Evolutionary conservation across 2,797 vertebrate genomes (phyloP), one percentile per base, ranked within the genome.

Genomic region (Chiroxiphia lanceolata): DNA sequence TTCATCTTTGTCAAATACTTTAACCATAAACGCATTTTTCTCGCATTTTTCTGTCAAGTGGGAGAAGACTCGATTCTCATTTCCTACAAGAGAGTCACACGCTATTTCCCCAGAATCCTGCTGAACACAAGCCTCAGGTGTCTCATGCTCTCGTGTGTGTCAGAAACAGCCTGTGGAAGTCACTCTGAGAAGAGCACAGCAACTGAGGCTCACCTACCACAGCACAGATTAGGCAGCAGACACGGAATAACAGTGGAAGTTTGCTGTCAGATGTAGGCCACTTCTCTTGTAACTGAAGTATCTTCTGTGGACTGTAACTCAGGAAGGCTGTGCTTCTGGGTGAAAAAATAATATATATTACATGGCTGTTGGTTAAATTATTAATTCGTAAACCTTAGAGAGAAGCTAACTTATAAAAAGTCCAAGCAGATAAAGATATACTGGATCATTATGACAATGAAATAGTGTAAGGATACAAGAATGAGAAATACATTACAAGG

Each of bases 391-490:
- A 92, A 94, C 95, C 96, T 96, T 72, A 87, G 96, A 96, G 97
- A 88, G 94, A 91, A 93, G 84, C 56, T 59, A 95, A 95, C 92
- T 94, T 97, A 95, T 92, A 83, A 96, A 96, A 97, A 97, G 91
- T 96, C 96, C 94, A 87, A 88, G 91, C 25, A 47, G 93, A 96
- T 96, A 76, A 95, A 86, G 93, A 88, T 50, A 84, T 75, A 90
- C 64, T 54, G 94, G 87, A 96, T 97, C 96, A 96, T 96, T 96
- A 87, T 96, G 96, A 97, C 96, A 97, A 93, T 94, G 95, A 83
- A 97, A 97, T 93, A 95, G 96, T 97, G 97, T 97, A 97, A 97
- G 91, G 70, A 93, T 81, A 95, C 95, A 97, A 95, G 96, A 95
- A 95, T 85, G 94, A 95, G 96, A 91, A 92, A 95, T 94, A 95